Evolutionary conservation across 2,797 vertebrate species (phyloP).

Genomic region (Pagetopsis macropterus): DNA sequence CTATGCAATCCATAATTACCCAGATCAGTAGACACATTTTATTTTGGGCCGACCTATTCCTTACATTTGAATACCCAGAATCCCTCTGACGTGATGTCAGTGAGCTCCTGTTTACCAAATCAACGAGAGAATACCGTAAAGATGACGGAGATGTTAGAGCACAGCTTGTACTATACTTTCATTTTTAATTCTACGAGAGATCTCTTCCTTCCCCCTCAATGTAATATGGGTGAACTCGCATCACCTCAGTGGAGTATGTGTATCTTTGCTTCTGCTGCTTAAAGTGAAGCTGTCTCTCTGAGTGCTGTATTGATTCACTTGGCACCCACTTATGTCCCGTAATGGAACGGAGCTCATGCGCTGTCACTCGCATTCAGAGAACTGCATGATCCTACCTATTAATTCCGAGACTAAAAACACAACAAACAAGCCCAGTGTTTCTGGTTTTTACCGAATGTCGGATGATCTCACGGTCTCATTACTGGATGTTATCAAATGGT

Average conservation of each 20-base stretch:
- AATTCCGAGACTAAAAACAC: constrained; percentile 9
- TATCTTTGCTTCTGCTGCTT: constrained; percentile 32
- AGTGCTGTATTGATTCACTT: constrained; percentile 59
- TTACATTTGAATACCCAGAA: constrained; percentile 39
- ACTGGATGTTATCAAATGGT: constrained; percentile 51
- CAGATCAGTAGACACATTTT: constrained; percentile 34
- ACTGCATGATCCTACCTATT: constrained; percentile 22
- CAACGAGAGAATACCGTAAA: constrained; percentile 34
- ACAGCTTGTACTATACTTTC: not conserved
- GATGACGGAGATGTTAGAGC: constrained; percentile 9
- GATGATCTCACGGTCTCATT: constrained; percentile 20
- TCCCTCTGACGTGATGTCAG: constrained; percentile 60
- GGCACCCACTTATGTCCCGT: constrained; percentile 55
- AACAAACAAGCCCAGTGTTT: constrained; percentile 27
- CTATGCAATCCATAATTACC: constrained; percentile 27
- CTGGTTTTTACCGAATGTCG: constrained; percentile 15
- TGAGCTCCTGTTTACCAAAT: constrained; percentile 36
- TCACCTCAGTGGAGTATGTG: constrained; percentile 10
- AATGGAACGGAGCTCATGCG: constrained; percentile 50
- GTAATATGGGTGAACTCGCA: constrained; percentile 21
- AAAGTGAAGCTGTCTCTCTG: constrained; percentile 39
- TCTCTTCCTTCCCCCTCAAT: constrained; percentile 14
- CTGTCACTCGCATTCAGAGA: constrained; percentile 45
- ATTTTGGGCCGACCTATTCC: constrained; percentile 29
- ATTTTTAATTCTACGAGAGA: not conserved